Evolutionary conservation across 2,888 invertebrate genomes (phyloP), one percentile per base, ranked within the genome.

Genomic region (Lomographa bimaculata): DNA sequence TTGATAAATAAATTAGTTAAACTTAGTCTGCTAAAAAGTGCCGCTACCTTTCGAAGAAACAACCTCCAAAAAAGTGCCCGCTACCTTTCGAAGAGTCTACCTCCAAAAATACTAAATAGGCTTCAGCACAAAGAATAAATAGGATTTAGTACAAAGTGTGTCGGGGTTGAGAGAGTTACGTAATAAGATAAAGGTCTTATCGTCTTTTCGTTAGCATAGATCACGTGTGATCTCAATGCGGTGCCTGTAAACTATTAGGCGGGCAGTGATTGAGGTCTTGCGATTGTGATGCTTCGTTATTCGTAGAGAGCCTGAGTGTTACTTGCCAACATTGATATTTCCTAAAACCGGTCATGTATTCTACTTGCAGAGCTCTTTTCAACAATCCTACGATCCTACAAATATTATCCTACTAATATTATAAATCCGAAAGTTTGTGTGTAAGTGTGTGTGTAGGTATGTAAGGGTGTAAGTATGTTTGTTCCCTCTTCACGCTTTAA

Each of bases 171-270:
- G 46, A 56, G 51, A 60, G 58, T 67, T 64, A 65, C 63, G 71
- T 87, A 87, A 85, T 83, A 83, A 84, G 83, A 82, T 85, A 82
- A 86, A 79, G 85, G 84, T 78, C 78, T 85, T 85, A 84, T 79
- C 79, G 71, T 74, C 75, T 83, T 85, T 84, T 77, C 79, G 83
- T 86, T 82, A 84, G 75, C 73, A 75, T 76, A 82, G 79, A 76
- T 79, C 73, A 68, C 76, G 75, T 76, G 64, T 64, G 70, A 64
- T 64, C 63, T 61, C 9, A 16, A 7, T 26, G 19, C 4, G 23
- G 20, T 8, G 5, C 4, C 19, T 9, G 3, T 14, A 5, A 26
- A 23, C 11, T 2, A 16, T 12, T 3, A 26, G 12, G 7, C 8
- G 8, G 6, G 5, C 41, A 41, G 25, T 12, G 6, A 3, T 9